Base-by-base conservation (phyloP, 2,888 invertebrate genomes). In the Bombyx huttoni region DNA sequence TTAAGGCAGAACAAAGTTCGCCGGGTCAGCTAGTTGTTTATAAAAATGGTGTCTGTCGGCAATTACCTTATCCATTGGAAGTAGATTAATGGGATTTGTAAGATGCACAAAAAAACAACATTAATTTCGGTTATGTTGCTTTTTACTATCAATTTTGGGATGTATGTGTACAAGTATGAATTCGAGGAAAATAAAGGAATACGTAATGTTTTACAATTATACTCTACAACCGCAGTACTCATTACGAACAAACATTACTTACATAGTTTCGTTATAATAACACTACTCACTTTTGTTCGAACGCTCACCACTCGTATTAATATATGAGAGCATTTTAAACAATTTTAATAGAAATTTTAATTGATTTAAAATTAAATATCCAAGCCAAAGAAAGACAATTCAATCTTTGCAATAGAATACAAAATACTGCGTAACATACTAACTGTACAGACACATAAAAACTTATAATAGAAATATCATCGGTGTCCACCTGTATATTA, bases 71-170 rank as follows among this genome's bases (percentile, higher is more conserved):
- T 24, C 24, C 5, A 5, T 24, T 24, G 24, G 24, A 24, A 5
- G 24, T 24, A 24, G 59, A 61, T 61, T 58, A 64, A 64, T 65
- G 67, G 61, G 56, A 66, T 54, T 64, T 65, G 65, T 72, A 70
- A 61, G 68, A 58, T 64, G 57, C 62, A 61, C 71, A 80, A 77
- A 81, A 77, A 82, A 85, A 86, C 81, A 78, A 81, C 77, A 77
- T 68, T 71, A 65, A 71, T 63, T 73, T 88, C 81, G 84, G 86
- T 88, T 87, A 87, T 83, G 87, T 87, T 86, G 85, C 80, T 83
- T 86, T 86, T 88, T 87, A 87, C 87, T 87, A 88, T 86, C 84
- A 88, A 88, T 88, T 86, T 70, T 87, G 85, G 80, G 85, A 87
- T 87, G 85, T 82, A 84, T 80, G 86, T 86, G 85, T 87, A 87